Conservation (phyloP, 2,888 invertebrate genomes). For the Heliconius cydno region DNA sequence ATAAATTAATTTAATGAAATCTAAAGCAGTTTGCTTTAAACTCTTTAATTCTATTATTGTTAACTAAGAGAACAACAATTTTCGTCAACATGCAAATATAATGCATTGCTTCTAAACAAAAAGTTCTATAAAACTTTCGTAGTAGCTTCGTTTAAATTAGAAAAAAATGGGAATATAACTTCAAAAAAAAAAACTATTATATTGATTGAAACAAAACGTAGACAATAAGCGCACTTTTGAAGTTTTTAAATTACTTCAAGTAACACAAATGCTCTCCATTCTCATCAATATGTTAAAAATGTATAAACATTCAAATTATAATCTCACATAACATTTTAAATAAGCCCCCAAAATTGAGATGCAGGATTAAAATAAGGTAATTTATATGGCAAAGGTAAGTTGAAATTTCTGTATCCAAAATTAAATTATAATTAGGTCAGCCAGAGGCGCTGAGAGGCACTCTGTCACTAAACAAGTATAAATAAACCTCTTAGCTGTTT, state of each 20-base stretch:
- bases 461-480: conserved; percentile 69
- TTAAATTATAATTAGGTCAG: conserved; percentile 75
- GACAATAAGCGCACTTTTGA: conserved; percentile 2
- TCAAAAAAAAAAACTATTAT: no score
- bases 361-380: conserved; percentile 46
- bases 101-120: no score
- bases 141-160: not conserved
- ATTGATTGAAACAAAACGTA: no score
- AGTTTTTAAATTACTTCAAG: not conserved
- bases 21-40: no score
- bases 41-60: not conserved
- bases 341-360: conserved; percentile 38
- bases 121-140: not conserved
- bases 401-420: conserved; percentile 60
- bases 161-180: not conserved
- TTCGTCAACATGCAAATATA: conserved; percentile 35
- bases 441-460: conserved; percentile 57
- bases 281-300: not conserved
- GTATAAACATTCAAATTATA: conserved; percentile 2
- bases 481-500: conserved; percentile 66
- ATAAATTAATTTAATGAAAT: no score
- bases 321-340: conserved; percentile 2
- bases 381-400: conserved; percentile 44
- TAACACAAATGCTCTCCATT: no score
- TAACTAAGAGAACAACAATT: conserved; percentile 25